phyloP scores from a whole-genome alignment of 2,797 vertebrate species.

The Sebastes miniatus region DNA sequence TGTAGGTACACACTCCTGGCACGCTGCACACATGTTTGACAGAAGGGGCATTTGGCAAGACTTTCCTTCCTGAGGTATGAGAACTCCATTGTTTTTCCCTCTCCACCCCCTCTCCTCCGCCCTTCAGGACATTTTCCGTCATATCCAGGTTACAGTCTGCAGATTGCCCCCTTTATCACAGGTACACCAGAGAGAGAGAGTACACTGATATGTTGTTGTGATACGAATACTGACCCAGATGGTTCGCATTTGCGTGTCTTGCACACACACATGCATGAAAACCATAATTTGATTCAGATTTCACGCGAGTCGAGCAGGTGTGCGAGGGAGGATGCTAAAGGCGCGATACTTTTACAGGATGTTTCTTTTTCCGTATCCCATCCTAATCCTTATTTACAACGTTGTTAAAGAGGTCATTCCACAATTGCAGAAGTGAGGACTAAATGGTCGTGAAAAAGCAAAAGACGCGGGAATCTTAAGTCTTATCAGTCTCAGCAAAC shows the following conservation, averaged over 20 bases:
- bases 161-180: slow-evolving; percentile 42
- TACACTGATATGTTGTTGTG: slow-evolving; percentile 35
- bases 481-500: slow-evolving; percentile 63
- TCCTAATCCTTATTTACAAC: slow-evolving; percentile 43
- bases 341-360: slow-evolving; percentile 14
- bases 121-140: slow-evolving; percentile 36
- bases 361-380: slow-evolving; percentile 45
- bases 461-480: slow-evolving; percentile 48
- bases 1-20: slow-evolving; percentile 41
- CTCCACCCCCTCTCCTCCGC: not conserved
- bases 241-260: not conserved
- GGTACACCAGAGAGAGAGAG: slow-evolving; percentile 37
- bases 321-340: not conserved
- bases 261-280: slow-evolving; percentile 11
- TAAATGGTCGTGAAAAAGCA: slow-evolving; percentile 34
- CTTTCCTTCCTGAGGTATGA: slow-evolving; percentile 61
- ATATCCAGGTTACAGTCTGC: slow-evolving; percentile 59
- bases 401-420: slow-evolving; percentile 20
- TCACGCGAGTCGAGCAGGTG: slow-evolving; percentile 2
- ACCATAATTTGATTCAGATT: slow-evolving; percentile 20
- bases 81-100: slow-evolving; percentile 52
- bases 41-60: slow-evolving; percentile 50
- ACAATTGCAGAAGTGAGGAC: not conserved
- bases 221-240: slow-evolving; percentile 42
- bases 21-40: slow-evolving; percentile 31